These are phyloP conservation scores for Eupleurogrammus muticus DNA, from an alignment of 2,797 vertebrate species.

Conservation along the genomic window DNA sequence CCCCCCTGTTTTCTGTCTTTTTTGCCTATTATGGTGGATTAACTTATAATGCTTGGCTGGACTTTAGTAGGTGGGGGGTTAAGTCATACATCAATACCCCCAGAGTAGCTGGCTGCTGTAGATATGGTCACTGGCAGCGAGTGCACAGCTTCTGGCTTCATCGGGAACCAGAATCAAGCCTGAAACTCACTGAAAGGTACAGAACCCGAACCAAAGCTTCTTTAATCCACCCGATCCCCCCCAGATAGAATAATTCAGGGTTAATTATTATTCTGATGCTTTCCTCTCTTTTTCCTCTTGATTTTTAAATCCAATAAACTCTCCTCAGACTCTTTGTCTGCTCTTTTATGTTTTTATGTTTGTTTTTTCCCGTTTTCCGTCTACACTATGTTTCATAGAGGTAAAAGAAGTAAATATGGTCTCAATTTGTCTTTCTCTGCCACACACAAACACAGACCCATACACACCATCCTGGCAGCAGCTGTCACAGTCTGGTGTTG, in stretches of 20 bases:
- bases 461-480: constrained; percentile 55
- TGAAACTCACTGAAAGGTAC: constrained; percentile 65
- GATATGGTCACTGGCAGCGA: too few species aligned
- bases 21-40: too few species aligned
- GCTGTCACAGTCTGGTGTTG: constrained; percentile 67
- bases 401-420: constrained; percentile 70
- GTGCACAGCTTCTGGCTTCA: too few species aligned
- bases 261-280: constrained; percentile 75
- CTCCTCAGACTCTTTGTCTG: constrained; percentile 49
- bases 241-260: constrained; percentile 77
- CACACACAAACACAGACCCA: constrained; percentile 41
- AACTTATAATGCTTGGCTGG: too few species aligned
- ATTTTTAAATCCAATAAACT: constrained; percentile 71
- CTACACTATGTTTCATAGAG: constrained; percentile 46
- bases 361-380: constrained; percentile 29
- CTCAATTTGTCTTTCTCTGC: constrained; percentile 43
- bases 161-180: constrained; percentile 56
- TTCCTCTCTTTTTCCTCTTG: constrained; percentile 55
- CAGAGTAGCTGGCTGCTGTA: too few species aligned
- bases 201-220: constrained; percentile 70
- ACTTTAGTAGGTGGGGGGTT: too few species aligned
- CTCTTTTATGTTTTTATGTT: constrained; percentile 51
- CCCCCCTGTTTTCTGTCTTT: too few species aligned
- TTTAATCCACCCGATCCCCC: constrained; percentile 75
- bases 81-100: too few species aligned